Percentiles rank a stretch among this genome's conserved stretches.
Evolutionary conservation across 2,797 vertebrate species (phyloP).

Genomic region (Sebastes kiyomatsui): DNA sequence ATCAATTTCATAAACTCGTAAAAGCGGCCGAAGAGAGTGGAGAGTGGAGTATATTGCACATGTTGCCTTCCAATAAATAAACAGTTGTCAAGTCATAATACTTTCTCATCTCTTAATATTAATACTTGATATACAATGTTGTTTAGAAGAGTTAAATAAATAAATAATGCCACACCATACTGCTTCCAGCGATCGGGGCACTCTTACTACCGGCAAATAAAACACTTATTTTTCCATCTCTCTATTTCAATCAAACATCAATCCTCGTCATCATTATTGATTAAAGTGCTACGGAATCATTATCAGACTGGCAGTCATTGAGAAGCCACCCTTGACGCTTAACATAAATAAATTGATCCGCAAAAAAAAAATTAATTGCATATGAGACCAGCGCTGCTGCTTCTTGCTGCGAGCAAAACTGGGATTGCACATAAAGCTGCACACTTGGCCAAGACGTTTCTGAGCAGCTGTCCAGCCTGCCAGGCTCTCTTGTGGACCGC

Average conservation of each 20-base stretch:
- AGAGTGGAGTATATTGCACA: no score
- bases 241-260: constrained; percentile 50
- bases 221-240: constrained; percentile 44
- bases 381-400: constrained; percentile 14
- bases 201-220: constrained; percentile 22
- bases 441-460: constrained; percentile 34
- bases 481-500: constrained; percentile 32
- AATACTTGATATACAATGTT: no score
- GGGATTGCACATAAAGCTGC: constrained; percentile 27
- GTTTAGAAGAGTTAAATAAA: not conserved
- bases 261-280: constrained; percentile 60
- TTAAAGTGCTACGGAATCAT: constrained; percentile 48
- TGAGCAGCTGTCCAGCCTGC: constrained; percentile 47
- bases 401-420: constrained; percentile 27
- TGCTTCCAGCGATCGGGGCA: not conserved
- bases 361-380: constrained; percentile 53
- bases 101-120: no score
- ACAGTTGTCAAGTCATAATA: no score
- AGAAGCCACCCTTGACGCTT: constrained; percentile 21
- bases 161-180: not conserved
- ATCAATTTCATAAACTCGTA: no score
- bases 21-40: no score
- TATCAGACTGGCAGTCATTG: constrained; percentile 38
- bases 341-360: constrained; percentile 56
- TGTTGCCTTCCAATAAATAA: no score